Conservation (phyloP, 2,888 invertebrate species). For the Tenthredo notha region DNA sequence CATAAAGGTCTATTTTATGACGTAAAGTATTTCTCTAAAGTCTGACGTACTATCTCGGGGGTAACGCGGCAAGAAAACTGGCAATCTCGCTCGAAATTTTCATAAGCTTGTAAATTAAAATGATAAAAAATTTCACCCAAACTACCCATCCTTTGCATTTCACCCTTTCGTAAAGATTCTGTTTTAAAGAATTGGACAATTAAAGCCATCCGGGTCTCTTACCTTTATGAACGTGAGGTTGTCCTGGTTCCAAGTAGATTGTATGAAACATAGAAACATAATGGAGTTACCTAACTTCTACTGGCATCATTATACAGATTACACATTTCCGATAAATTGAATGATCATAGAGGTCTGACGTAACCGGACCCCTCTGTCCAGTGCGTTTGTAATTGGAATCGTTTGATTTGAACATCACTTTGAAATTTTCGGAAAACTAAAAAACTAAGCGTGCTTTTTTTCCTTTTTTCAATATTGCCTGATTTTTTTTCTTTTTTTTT, state of each 20-base stretch:
- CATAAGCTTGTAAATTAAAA: slow-evolving; percentile 28
- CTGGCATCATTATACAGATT: background rate
- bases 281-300: background rate
- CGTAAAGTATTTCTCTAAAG: slow-evolving; percentile 37
- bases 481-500: background rate
- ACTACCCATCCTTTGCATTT: background rate
- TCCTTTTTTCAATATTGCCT: background rate
- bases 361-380: background rate
- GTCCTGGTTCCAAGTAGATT: slow-evolving; percentile 78
- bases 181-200: background rate
- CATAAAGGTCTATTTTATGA: slow-evolving; percentile 46
- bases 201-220: slow-evolving; percentile 67
- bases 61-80: background rate
- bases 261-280: slow-evolving; percentile 57
- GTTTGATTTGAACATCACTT: background rate
- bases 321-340: background rate
- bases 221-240: slow-evolving; percentile 88
- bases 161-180: background rate
- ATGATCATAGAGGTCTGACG: background rate
- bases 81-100: background rate
- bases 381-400: background rate
- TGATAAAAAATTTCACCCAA: background rate
- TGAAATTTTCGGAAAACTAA: background rate
- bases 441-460: background rate
- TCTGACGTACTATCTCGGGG: slow-evolving; percentile 10